Percentiles rank a stretch among this genome's conserved stretches.
These are phyloP conservation scores for Podarcis muralis DNA, from an alignment of 2,113 vertebrate species.

Conservation along the genomic window DNA sequence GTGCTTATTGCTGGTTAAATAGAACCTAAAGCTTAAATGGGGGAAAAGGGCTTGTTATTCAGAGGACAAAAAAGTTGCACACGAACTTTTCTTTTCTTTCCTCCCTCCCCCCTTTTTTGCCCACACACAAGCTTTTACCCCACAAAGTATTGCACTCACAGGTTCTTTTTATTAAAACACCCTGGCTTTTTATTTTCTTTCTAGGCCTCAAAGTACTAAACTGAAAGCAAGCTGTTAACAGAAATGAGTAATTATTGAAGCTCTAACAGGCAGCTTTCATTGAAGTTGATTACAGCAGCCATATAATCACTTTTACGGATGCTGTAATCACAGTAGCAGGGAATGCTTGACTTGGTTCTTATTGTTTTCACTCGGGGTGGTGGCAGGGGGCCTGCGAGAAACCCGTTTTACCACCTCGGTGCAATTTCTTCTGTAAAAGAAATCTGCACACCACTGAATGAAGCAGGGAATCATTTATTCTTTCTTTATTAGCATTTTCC, in stretches of 20 bases:
- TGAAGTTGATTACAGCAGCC: conserved; percentile 88
- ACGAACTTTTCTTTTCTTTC: conserved; percentile 71
- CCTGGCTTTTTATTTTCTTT: conserved; percentile 49
- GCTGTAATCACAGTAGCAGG: conserved; percentile 88
- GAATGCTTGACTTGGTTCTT: conserved; percentile 86
- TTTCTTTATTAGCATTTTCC: conserved; percentile 86
- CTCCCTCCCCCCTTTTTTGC: conserved; percentile 65
- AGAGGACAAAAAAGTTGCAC: conserved; percentile 80
- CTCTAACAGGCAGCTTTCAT: conserved; percentile 89
- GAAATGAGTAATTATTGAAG: conserved; percentile 91
- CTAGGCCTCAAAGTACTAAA: conserved; percentile 83
- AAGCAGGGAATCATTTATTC: conserved; percentile 84
- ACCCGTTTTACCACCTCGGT: conserved; percentile 79
- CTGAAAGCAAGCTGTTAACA: conserved; percentile 87
- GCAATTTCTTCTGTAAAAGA: conserved; percentile 83
- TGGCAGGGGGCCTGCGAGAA: conserved; percentile 81
- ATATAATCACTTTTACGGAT: conserved; percentile 90
- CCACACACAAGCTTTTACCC: conserved; percentile 84
- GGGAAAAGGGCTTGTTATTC: conserved; percentile 72
- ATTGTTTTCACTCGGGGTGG: conserved; percentile 86
- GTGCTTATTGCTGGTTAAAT: conserved; percentile 81
- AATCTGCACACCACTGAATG: conserved; percentile 83
- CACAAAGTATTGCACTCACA: conserved; percentile 75
- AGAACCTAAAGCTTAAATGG: conserved; percentile 76
- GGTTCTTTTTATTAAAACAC: conserved; percentile 80